Evolutionary conservation across 2,888 invertebrate species (phyloP).

Genomic region (Apamea epomidion): DNA sequence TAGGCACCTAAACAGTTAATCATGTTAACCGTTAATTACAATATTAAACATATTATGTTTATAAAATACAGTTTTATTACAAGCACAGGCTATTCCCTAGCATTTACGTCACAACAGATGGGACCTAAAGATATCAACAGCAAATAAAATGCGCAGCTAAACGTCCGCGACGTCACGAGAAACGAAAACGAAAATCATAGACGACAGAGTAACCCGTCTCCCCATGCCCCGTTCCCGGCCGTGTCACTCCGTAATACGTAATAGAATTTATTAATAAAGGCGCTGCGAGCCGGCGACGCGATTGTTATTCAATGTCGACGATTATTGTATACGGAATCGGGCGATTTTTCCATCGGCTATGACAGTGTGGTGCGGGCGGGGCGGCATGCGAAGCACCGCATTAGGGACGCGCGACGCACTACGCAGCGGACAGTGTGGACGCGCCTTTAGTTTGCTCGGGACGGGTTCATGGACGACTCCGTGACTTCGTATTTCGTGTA

Average conservation of each 20-base stretch:
- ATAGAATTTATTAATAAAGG: constrained; percentile 72
- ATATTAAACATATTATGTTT: neutral
- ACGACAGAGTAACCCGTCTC: constrained; percentile 11
- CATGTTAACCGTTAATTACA: neutral
- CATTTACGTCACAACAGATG: constrained; percentile 28
- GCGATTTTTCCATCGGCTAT: constrained; percentile 67
- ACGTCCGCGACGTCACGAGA: constrained; percentile 39
- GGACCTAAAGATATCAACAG: constrained; percentile 34
- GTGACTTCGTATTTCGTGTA: neutral
- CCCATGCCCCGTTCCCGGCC: neutral
- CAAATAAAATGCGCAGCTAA: constrained; percentile 56
- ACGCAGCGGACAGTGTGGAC: constrained; percentile 57
- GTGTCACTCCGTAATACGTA: constrained; percentile 57
- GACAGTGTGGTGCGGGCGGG: constrained; percentile 29
- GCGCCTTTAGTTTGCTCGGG: neutral
- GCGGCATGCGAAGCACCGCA: constrained; percentile 67
- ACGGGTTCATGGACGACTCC: neutral
- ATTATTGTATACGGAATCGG: constrained; percentile 70
- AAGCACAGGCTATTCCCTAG: neutral
- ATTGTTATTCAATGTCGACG: constrained; percentile 73
- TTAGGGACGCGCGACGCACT: constrained; percentile 67
- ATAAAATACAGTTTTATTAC: constrained; percentile 10
- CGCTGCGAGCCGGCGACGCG: constrained; percentile 53
- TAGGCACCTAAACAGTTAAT: neutral
- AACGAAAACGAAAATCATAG: constrained; percentile 51